Base-by-base conservation (phyloP, 2,888 invertebrate species). In the Antitype chi region DNA sequence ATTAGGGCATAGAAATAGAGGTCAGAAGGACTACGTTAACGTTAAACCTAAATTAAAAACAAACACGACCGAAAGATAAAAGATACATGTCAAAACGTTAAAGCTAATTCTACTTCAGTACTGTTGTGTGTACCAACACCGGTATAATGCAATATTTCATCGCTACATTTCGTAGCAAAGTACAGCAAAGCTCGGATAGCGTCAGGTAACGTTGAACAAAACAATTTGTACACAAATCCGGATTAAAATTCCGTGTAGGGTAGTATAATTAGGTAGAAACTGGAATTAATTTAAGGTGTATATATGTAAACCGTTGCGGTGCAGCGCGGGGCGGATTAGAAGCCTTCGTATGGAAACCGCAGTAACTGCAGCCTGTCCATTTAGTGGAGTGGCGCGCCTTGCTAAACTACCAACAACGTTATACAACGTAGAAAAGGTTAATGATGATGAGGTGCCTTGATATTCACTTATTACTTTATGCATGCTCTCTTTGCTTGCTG, bases 391-490 rank as follows among this genome's bases (percentile, higher is more conserved):
- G 66, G 47, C 73, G 68, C 70, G 66, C 72, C 77, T 55, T 76
- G 74, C 68, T 49, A 62, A 73, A 66, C 69, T 82, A 82, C 52
- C 66, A 63, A 67, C 77, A 53, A 71, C 79, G 47, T 68, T 78
- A 78, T 80, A 70, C 74, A 72, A 52, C 25, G 55, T 52, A 70
- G 71, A 74, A 68, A 85, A 80, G 71, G 85, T 84, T 85, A 82
- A 84, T 69, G 86, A 84, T 77, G 79, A 76, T 80, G 59, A 76
- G 72, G 63, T 71, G 64, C 73, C 77, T 69, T 68, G 77, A 60
- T 73, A 59, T 74, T 83, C 70, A 84, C 81, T 78, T 81, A 78
- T 81, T 85, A 74, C 78, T 84, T 81, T 85, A 85, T 81, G 28
- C 70, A 73, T 81, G 67, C 70, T 81, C 69, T 70, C 78, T 84